Conservation (phyloP, 2,797 vertebrate genomes). For the Sparus aurata region DNA sequence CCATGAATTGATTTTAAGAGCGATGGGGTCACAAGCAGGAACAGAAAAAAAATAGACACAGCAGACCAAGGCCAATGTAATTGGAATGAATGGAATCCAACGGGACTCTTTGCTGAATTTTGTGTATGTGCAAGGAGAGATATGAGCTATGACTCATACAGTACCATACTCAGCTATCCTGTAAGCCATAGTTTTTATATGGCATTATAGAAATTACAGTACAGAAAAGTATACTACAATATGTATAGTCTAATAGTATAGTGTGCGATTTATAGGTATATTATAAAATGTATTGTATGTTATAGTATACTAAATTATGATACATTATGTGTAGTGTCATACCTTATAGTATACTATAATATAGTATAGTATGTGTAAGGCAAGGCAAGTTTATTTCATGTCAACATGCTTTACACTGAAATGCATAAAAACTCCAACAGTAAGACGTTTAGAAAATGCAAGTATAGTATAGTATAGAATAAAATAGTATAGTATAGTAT, state of each 20-base stretch:
- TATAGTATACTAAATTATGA: too few relatives aligned
- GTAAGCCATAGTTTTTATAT: background rate
- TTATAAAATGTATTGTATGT: too few relatives aligned
- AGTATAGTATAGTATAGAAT: background rate
- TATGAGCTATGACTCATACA: background rate
- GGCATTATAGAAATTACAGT: too few relatives aligned
- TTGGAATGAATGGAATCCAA: background rate
- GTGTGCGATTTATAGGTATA: too few relatives aligned
- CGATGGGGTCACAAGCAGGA: background rate
- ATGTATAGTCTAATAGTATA: too few relatives aligned
- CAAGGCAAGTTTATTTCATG: too few relatives aligned
- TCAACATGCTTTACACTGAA: too few relatives aligned
- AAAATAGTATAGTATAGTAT: too few relatives aligned
- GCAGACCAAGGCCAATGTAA: background rate
- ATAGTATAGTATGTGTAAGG: too few relatives aligned
- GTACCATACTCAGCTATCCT: background rate
- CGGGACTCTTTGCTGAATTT: background rate
- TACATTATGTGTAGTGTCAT: too few relatives aligned
- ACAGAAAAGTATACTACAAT: background rate
- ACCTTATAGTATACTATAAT: background rate
- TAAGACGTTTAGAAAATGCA: too few relatives aligned
- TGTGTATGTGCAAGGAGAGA: background rate
- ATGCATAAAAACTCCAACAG: too few relatives aligned
- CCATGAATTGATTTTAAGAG: conserved; percentile 15
- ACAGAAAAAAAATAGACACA: conserved; percentile 2